Evolutionary conservation across 2,888 invertebrate species (phyloP), one percentile per base, ranked within the genome.

Genomic region (Chironomus riparius): DNA sequence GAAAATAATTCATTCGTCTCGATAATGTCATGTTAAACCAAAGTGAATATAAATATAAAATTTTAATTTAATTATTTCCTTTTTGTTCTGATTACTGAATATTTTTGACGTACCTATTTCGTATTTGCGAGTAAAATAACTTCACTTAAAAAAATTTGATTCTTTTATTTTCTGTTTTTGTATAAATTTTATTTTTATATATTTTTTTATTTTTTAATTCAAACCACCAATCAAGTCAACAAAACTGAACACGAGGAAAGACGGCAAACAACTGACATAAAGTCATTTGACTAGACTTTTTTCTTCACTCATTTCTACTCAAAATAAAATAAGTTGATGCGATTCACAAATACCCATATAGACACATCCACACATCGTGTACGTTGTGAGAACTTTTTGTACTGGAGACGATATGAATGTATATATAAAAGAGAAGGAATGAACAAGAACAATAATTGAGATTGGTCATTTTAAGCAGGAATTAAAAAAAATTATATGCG

Each of bases 261-360:
- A 65, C 21, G 65, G 65, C 65, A 65, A 65, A 22, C 65, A 65
- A 65, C 65, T 65, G 65, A 65, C 24, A 24, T 65, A 65, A 24
- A 65, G 13, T 21, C 65, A 38, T 38, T 38, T 38, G 65, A 65
- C 65, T 65, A 24, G 21, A 65, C 65, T 56, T 56, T 56, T 56
- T 56, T 56, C 18, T 56, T 56, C 15, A 15, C 56, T 56, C 15
- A 15, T 18, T 56, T 56, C 18, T 56, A 18, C 15, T 15, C 56
- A 56, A 15, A 56, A n/a, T n/a, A 50, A 28, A 13, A 50, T 48
- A 50, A 18, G 56, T 56, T 18, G 15, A 56, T 56, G 56, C 18
- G 56, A 56, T 56, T 56, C 56, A 56, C 56, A 56, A 56, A 56
- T 56, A 56, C 56, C n/a, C 56, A 38, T 38, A 38, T 10, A 28